These are phyloP conservation scores for Ceuthmochares aereus DNA, from an alignment of 2,113 vertebrate species.

Conservation along the genomic window DNA sequence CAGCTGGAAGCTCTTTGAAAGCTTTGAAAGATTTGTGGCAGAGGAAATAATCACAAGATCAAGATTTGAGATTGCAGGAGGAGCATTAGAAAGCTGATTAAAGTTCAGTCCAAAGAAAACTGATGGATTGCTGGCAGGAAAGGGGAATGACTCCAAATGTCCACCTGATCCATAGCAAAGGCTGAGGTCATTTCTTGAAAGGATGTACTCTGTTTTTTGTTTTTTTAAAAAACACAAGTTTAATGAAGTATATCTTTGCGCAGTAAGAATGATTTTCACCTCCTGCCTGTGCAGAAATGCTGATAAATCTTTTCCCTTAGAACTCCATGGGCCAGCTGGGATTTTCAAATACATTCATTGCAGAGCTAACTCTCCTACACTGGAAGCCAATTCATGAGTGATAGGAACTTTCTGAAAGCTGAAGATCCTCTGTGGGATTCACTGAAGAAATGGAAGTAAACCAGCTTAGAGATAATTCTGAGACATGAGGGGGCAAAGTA, in stretches of 20 bases:
- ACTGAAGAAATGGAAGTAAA: not conserved
- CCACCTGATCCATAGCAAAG: not conserved
- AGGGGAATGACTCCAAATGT: not conserved
- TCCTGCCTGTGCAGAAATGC: not conserved
- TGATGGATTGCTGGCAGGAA: not conserved
- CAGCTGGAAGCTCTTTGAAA: not conserved
- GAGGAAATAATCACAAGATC: not conserved
- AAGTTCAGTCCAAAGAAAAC: conserved; percentile 17
- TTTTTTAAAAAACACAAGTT: not conserved
- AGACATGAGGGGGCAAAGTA: not conserved
- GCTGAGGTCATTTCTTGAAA: not conserved
- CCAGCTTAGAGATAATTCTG: not conserved
- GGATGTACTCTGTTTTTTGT: not conserved
- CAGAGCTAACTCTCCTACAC: not conserved
- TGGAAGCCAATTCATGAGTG: not conserved
- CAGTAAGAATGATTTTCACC: not conserved
- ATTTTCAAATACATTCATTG: not conserved
- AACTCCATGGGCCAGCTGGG: not conserved
- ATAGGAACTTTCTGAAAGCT: not conserved
- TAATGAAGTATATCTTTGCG: not conserved
- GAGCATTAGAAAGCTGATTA: not conserved
- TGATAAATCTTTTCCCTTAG: not conserved
- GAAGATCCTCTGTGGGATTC: not conserved
- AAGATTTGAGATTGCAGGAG: not conserved
- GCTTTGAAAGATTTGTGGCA: not conserved